Percentiles rank a stretch among this genome's conserved stretches.
These are phyloP conservation scores for Drosophila guanche DNA, from an alignment of 1,140 invertebrate species.

Conservation along the genomic window DNA sequence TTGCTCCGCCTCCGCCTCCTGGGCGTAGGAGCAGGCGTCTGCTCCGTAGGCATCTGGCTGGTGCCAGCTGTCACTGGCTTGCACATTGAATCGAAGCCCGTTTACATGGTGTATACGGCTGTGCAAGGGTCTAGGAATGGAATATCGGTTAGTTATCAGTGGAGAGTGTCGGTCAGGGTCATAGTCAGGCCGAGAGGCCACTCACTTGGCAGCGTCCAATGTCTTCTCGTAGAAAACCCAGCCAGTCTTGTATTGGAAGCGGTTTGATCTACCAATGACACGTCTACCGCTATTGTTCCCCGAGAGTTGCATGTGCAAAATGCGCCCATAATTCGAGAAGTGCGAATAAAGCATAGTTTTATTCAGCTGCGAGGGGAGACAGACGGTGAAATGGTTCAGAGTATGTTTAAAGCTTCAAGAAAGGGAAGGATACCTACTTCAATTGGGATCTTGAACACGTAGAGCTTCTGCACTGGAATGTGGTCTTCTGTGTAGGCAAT, in stretches of 20 bases:
- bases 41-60: slow-evolving; percentile 49
- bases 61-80: slow-evolving; percentile 65
- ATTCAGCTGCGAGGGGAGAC: slow-evolving; percentile 12
- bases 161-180: not conserved
- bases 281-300: too few species aligned
- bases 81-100: slow-evolving; percentile 18
- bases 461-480: slow-evolving; percentile 51
- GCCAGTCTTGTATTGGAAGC: slow-evolving; percentile 3
- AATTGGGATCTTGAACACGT: slow-evolving; percentile 34
- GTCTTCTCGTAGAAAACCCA: slow-evolving; percentile 41
- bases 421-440: slow-evolving; percentile 24
- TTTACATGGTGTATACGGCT: slow-evolving; percentile 32
- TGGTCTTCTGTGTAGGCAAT: slow-evolving; percentile 69
- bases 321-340: slow-evolving; percentile 47
- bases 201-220: slow-evolving; percentile 56
- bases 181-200: too few species aligned
- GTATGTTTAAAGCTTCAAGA: too few species aligned
- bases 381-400: not conserved
- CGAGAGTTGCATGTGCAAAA: slow-evolving; percentile 27
- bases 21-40: too few species aligned
- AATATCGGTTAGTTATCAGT: not conserved
- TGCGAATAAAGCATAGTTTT: not conserved
- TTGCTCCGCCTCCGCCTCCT: too few species aligned
- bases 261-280: not conserved
- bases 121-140: slow-evolving; percentile 15